Evolutionary conservation across 2,797 vertebrate species (phyloP).

Genomic region (Parauchenoglanis punctatus): DNA sequence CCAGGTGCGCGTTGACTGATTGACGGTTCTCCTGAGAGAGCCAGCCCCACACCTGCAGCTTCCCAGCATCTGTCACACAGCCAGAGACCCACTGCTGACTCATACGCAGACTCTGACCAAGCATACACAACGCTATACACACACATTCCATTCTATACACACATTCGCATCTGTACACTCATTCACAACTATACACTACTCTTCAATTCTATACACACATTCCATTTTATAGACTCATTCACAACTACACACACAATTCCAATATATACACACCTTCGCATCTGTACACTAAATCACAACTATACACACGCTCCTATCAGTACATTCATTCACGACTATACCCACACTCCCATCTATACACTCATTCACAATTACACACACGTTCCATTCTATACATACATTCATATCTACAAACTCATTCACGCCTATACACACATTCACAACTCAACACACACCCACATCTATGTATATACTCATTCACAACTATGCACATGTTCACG

Average conservation of each 20-base stretch:
- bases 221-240: background rate
- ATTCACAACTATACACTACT: background rate
- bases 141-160: background rate
- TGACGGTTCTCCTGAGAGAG: conserved; percentile 76
- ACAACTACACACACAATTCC: too few species aligned
- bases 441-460: background rate
- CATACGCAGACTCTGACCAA: background rate
- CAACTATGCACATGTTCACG: background rate
- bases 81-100: conserved; percentile 17
- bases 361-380: background rate
- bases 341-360: too few species aligned
- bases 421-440: background rate
- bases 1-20: conserved; percentile 78
- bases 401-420: background rate
- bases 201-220: background rate
- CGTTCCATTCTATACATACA: background rate
- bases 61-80: conserved; percentile 77
- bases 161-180: background rate
- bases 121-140: background rate
- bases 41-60: conserved; percentile 84
- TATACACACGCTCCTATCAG: too few species aligned
- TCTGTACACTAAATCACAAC: too few species aligned
- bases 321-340: too few species aligned
- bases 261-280: background rate
- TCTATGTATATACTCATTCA: background rate